Base-by-base conservation (phyloP, 2,797 vertebrate genomes). In the Danio choprae region DNA sequence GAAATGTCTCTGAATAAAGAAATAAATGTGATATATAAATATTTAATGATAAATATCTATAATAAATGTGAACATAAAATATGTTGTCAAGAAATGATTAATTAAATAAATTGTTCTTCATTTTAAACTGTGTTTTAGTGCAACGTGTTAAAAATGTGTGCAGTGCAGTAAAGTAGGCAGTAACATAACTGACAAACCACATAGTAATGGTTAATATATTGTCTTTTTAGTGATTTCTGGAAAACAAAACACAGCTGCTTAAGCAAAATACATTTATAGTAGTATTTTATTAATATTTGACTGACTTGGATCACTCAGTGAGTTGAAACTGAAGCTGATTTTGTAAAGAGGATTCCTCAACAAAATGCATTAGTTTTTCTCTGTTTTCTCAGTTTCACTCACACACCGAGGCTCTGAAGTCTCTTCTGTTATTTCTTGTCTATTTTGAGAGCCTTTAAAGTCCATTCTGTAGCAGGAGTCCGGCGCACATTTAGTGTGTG, bases 401-500 rank as follows among this genome's bases (percentile, higher is more conserved):
- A 3, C 6, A 6, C 16, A 12, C 38, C 12, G 48, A 41, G 38
- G 68, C 43, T 20, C 48, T 65, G 22, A 18, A 7, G 41, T 56
- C 12, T 56, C 18, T 7, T 63, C 16, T 48, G n/a, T 8, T 7
- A 1, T 53, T 44, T 46, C 62, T 36, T 40, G 8, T 55, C 29
- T 74, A 18, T 20, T 8, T 22, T 51, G 29, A 20, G 62, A 50
- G 36, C 48, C 43, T 46, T 2, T 79, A 58, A 86, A 89, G 70
- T 88, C 81, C 48, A 71, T 38, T 62, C 81, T 83, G 78, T 88
- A 86, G 78, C 77, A 59, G 80, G 88, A 86, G 58, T 65, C 74
- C 15, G 85, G 75, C 13, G 81, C 73, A 65, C 13, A 48, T 38
- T 81, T 87, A 20, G 55, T 74, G 63, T 82, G 80, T 0, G 72